A percentile compares a stretch with the other conserved stretches of the same genome.
Conservation (phyloP, 2,888 invertebrate species). For the Argyresthia goedartella region DNA sequence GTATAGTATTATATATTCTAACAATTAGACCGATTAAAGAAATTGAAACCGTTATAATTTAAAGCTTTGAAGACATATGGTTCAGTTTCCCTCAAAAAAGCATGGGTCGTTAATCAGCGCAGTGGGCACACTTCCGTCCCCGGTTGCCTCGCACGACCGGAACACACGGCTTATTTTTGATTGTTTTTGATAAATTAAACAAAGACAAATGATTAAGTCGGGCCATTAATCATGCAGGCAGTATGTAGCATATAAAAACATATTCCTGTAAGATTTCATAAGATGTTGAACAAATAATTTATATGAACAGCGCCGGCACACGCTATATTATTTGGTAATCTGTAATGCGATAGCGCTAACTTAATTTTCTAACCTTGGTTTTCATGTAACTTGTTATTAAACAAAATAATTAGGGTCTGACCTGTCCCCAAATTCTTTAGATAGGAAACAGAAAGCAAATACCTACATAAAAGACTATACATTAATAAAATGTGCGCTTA, state of each 20-base stretch:
- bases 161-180: slow-evolving; percentile 57
- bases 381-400: too few relatives aligned
- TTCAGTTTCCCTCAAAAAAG: slow-evolving; percentile 41
- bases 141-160: slow-evolving; percentile 18
- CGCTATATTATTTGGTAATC: not conserved
- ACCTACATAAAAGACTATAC: too few relatives aligned
- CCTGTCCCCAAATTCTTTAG: too few relatives aligned
- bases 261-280: slow-evolving; percentile 24
- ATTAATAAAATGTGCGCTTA: too few relatives aligned
- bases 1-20: too few relatives aligned
- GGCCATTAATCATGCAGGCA: slow-evolving; percentile 44
- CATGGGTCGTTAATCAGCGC: slow-evolving; percentile 53
- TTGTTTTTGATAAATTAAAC: slow-evolving; percentile 66
- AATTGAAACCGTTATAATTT: too few relatives aligned
- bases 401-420: too few relatives aligned
- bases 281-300: slow-evolving; percentile 4
- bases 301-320: not conserved
- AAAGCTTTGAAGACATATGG: slow-evolving; percentile 40
- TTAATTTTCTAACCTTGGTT: too few relatives aligned
- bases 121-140: slow-evolving; percentile 42
- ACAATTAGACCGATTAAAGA: too few relatives aligned
- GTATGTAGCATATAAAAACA: slow-evolving; percentile 26
- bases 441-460: too few relatives aligned
- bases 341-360: too few relatives aligned
- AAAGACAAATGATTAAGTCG: slow-evolving; percentile 50